Evolutionary conservation across 2,797 vertebrate genomes (phyloP), one percentile per base, ranked within the genome.

Genomic region (Hydrolagus colliei): DNA sequence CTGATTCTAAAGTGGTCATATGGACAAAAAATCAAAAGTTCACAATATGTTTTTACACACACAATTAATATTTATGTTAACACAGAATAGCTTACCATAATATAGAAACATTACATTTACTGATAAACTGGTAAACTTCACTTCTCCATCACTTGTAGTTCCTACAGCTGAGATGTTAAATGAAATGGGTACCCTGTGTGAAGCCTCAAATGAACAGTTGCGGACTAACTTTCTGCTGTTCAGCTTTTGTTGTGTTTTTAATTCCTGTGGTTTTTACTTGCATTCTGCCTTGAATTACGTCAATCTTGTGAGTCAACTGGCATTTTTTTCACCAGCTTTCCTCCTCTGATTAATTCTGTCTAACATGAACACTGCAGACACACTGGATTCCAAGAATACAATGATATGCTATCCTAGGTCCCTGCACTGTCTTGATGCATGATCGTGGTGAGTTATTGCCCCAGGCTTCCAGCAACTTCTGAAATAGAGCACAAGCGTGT

Each of bases 381-480:
- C 18, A 0, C 16, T 18, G 20, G 27, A 41, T 71, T 67, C 65
- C 65, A 18, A 35, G 65, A 63, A 84, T 35, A 84, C 27, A 68
- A 22, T 82, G 32, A 84, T n/a, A 11, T 84, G 16, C 32, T 63
- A 84, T 71, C 79, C 41, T 82, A n/a, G 10, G 16, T 20, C 62
- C 32, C 79, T 71, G 79, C 16, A 52, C 79, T 84, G 79, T 71
- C 18, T n/a, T 84, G 79, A 84, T 84, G 65, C 67, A 71, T 84
- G 16, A 84, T 84, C 79, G 52, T 35, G 63, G 16, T 84, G 16
- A 67, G 65, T 71, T 63, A 41, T 52, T 84, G 79, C 79, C 79
- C 79, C 79, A 84, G 79, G 79, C 79, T 11, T 71, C 63, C 16
- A 84, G 41, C 32, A 84, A 84, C 79, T 71, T 84, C 65, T 84